A percentile compares a stretch with the other conserved stretches of the same genome.
Evolutionary conservation across 92 coral and sea anemone species (phyloP).

Genomic region (Blastomussa wellsi): DNA sequence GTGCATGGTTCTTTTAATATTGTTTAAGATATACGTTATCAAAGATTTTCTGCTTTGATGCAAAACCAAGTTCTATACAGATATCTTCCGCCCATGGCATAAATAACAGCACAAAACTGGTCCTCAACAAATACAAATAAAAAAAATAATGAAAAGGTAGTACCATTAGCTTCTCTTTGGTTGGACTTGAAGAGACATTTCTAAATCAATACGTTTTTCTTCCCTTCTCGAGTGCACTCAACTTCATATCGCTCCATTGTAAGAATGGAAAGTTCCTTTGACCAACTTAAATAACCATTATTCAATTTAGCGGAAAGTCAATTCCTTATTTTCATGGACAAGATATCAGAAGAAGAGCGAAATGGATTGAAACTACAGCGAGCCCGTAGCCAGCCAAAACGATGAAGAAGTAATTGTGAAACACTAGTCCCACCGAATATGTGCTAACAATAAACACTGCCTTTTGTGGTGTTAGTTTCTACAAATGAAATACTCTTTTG

Average conservation of each 20-base stretch:
- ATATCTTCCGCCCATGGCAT: not conserved
- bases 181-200: not conserved
- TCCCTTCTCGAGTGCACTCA: not conserved
- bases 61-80: not conserved
- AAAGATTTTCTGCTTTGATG: not conserved
- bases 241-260: not conserved
- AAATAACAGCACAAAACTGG: not conserved
- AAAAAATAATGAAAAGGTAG: not conserved
- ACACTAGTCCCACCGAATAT: not conserved
- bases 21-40: too few relatives aligned
- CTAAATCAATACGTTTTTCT: not conserved
- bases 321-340: not conserved
- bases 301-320: not conserved
- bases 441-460: not conserved
- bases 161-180: not conserved
- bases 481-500: not conserved
- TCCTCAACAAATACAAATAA: not conserved
- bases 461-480: not conserved
- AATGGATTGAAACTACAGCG: not conserved
- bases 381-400: too few relatives aligned
- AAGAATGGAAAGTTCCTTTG: not conserved
- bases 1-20: too few relatives aligned
- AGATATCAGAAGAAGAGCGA: not conserved
- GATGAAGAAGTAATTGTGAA: too few relatives aligned
- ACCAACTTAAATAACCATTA: not conserved